Conservation (phyloP, 2,888 invertebrate genomes). For the Baccha elongata region DNA sequence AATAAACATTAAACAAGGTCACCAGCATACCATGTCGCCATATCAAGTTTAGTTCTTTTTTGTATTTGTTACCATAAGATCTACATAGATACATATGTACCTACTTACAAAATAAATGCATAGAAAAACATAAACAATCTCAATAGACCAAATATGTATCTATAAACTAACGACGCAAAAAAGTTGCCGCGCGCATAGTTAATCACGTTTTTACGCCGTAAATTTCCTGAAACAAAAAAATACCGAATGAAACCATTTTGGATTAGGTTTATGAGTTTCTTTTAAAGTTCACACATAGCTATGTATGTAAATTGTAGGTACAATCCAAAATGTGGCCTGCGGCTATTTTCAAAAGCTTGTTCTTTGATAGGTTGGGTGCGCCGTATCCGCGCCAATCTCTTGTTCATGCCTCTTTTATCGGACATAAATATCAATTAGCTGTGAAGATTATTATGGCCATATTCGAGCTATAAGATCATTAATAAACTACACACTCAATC, state of each 20-base stretch:
- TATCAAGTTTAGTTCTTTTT: neutral
- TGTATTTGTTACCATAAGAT: neutral
- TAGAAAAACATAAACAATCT: neutral
- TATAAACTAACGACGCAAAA: slow-evolving; percentile 14
- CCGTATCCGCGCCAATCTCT: neutral
- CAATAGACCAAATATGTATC: slow-evolving; percentile 3
- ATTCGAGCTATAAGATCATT: slow-evolving; percentile 9
- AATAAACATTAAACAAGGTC: slow-evolving; percentile 12
- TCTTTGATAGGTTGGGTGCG: neutral
- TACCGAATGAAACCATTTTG: neutral
- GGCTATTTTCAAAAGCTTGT: slow-evolving; percentile 24
- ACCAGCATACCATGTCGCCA: neutral
- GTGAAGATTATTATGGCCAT: slow-evolving; percentile 1
- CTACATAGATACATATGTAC: slow-evolving; percentile 10
- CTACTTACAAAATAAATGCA: too few relatives aligned
- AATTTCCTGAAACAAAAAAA: neutral
- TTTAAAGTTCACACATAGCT: neutral
- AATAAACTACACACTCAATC: slow-evolving; percentile 11
- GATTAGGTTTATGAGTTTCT: neutral
- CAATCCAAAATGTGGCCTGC: neutral
- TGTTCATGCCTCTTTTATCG: neutral
- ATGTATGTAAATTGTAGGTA: neutral
- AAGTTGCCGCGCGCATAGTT: slow-evolving; percentile 2
- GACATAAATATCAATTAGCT: slow-evolving; percentile 4
- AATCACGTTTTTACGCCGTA: neutral